These are phyloP conservation scores for Athalia cordata DNA, from an alignment of 2,888 invertebrate species.

Conservation along the genomic window DNA sequence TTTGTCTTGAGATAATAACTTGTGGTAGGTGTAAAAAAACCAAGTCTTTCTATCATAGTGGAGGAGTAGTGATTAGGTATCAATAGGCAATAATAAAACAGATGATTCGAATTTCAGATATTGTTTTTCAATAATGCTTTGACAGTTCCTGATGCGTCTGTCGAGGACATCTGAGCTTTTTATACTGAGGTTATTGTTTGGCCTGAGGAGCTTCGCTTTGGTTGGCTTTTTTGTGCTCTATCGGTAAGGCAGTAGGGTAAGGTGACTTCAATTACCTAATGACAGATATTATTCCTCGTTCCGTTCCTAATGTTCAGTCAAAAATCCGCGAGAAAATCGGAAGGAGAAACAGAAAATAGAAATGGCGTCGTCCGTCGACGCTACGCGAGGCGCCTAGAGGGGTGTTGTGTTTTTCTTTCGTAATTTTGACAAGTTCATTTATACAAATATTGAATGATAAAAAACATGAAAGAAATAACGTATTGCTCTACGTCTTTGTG, in stretches of 20 bases:
- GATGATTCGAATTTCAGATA: neutral
- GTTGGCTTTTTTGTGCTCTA: too few relatives aligned
- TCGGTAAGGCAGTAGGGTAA: too few relatives aligned
- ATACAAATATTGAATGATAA: constrained; percentile 17
- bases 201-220: too few relatives aligned
- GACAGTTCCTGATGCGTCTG: constrained; percentile 19
- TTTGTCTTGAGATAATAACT: constrained; percentile 6
- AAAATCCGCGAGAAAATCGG: neutral
- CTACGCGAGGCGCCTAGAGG: neutral
- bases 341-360: constrained; percentile 1
- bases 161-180: neutral
- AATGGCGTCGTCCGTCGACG: neutral
- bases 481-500: neutral
- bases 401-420: constrained; percentile 21
- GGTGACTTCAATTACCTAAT: too few relatives aligned
- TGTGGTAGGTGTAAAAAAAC: constrained; percentile 28
- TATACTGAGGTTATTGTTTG: constrained; percentile 34
- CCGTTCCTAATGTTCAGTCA: neutral
- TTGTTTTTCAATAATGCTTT: constrained; percentile 9
- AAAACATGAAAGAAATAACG: constrained; percentile 18
- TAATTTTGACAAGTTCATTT: constrained; percentile 19
- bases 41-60: constrained; percentile 33
- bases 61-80: neutral
- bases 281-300: too few relatives aligned
- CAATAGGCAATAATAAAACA: constrained; percentile 2